Evolutionary conservation across 2,797 vertebrate species (phyloP), one percentile per base, ranked within the genome.

Genomic region (Takifugu ocellatus): DNA sequence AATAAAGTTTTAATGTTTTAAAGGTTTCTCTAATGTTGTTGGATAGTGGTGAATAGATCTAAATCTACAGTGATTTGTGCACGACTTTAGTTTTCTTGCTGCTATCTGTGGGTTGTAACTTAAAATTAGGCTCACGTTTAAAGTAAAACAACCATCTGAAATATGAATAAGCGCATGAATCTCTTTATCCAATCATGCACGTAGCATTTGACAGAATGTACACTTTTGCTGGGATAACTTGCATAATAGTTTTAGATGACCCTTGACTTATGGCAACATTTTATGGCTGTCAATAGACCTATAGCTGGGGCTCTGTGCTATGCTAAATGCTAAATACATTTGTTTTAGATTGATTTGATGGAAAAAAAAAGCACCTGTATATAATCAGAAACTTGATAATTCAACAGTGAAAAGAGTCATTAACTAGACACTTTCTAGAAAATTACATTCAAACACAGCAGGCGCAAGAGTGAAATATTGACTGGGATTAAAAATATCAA

Each of bases 101-200:
- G 82, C 56, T 74, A 75, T 79, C 70, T 72, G 75, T 75, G 68
- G 56, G 74, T 74, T 83, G 73, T 70, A 77, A 81, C 75, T 71
- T 70, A 59, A 54, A 65, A 57, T 85, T 21, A 21, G 21, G 21
- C 21, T 21, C 21, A 21, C 21, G 21, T 83, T 88, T 83, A 77
- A 75, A 56, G 59, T 67, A 61, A 65, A 74, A 75, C 74, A 81
- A 76, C 68, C 14, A 49, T 51, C 61, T 60, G 60, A 72, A 58
- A 17, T 25, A 62, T 21, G 51, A 49, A 42, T 56, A 56, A 67
- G 54, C 62, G 45, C 56, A 72, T 63, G 45, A 74, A 63, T 64
- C 53, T 49, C 60, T 54, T 58, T 61, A 33, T 52, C 11, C 36
- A 52, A 27, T 53, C 25, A 47, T 54, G 47, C 48, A 48, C 51